phyloP scores from a whole-genome alignment of 2,888 invertebrate genomes.

The Matsumyia berberina region DNA sequence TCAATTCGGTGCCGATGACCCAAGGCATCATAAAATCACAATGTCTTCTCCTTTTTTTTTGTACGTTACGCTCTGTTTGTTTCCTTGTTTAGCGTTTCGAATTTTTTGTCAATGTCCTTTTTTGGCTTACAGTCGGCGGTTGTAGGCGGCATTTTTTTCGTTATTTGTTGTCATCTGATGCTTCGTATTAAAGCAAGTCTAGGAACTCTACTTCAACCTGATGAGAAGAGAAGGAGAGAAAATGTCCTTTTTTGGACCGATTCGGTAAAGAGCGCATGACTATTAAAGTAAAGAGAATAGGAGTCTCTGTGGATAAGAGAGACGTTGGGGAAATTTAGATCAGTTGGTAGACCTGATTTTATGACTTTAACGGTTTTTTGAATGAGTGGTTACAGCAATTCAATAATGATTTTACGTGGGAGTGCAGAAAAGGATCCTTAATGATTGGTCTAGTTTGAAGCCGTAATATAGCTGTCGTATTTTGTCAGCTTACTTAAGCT shows the following conservation, averaged over 20 bases:
- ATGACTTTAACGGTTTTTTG: neutral
- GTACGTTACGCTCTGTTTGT: conserved; percentile 35
- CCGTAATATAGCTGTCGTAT: no score
- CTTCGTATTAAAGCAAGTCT: conserved; percentile 13
- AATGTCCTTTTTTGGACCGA: conserved; percentile 30
- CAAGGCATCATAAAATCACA: conserved; percentile 15
- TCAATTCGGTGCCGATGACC: conserved; percentile 63
- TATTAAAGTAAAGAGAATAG: neutral
- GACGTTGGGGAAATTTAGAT: neutral
- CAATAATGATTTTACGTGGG: no score
- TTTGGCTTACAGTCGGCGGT: neutral
- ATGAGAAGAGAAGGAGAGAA: neutral
- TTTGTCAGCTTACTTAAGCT: no score
- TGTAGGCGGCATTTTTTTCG: conserved; percentile 41
- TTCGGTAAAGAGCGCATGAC: conserved; percentile 13
- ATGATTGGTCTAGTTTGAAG: no score
- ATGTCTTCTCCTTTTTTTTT: conserved; percentile 4
- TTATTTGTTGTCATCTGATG: conserved; percentile 55
- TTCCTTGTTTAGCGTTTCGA: conserved; percentile 12
- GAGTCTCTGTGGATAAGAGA: conserved; percentile 2
- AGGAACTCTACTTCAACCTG: neutral
- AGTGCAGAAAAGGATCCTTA: no score
- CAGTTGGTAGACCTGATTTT: neutral
- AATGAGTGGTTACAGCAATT: neutral
- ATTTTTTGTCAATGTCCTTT: conserved; percentile 29